Evolutionary conservation across 2,113 vertebrate species (phyloP), one percentile per base, ranked within the genome.

Genomic region (Syrrhaptes paradoxus): DNA sequence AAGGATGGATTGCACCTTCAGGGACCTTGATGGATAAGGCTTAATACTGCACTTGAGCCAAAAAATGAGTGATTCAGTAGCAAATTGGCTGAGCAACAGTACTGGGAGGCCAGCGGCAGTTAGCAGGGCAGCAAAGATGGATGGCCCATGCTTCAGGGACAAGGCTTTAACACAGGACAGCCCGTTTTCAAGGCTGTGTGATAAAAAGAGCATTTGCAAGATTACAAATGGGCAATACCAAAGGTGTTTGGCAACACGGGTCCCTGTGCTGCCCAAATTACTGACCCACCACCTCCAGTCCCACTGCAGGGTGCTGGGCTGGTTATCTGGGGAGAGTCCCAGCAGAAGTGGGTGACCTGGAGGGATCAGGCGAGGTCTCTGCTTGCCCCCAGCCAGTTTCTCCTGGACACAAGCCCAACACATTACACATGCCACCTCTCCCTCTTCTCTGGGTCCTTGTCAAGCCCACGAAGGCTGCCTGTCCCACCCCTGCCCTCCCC

Each of bases 171-270:
- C 1, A 38, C 77, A 65, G 55, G 52, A 9, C 68, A 28, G 59
- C 41, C 51, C 81, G n/a, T 66, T 72, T 75, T 13, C 49, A 55
- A 88, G 71, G 79, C 49, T 1, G 4, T 10, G 85, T 9, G 55
- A 66, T 43, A 45, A 51, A 63, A 77, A 52, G 54, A 59, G 22
- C 61, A 29, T 87, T 74, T 80, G 45, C 46, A 84, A 73, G 29
- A 36, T 17, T 68, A 57, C 1, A 4, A n/a, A 3, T 6, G 17
- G 43, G 63, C 38, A 17, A 3, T 17, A 24, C 28, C 1, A 0
- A 32, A 49, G 28, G 25, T 13, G 9, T 68, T 76, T 32, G 32
- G 17, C 51, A 41, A 41, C 13, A 41, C 11, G 3, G 31, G 18
- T 55, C 48, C 93, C 41, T 25, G 19, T 6, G 25, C 68, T 73